Evolutionary conservation across 2,797 vertebrate genomes (phyloP).

Genomic region (Coilia nasus): DNA sequence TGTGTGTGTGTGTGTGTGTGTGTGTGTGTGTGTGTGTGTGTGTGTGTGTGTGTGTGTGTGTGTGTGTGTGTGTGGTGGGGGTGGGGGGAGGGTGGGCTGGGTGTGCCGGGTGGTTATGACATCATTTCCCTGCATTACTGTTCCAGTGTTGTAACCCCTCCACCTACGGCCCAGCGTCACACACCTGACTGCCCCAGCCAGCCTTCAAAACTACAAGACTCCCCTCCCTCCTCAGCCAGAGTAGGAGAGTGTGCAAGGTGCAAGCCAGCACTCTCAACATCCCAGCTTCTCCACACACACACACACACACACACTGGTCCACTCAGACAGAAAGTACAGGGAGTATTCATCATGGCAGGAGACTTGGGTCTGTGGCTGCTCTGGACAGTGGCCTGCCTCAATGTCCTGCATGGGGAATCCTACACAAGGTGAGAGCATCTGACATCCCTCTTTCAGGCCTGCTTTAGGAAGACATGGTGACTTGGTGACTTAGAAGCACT

Average conservation of each 20-base stretch:
- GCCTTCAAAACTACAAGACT: constrained; percentile 47
- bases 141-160: neutral
- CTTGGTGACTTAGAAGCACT: neutral
- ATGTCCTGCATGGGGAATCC: constrained; percentile 26
- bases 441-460: neutral
- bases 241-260: constrained; percentile 1
- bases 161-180: neutral
- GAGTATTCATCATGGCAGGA: constrained; percentile 57
- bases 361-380: constrained; percentile 48
- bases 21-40: neutral
- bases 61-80: neutral
- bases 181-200: neutral
- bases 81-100: neutral
- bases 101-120: neutral
- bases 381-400: constrained; percentile 53
- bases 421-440: constrained; percentile 24
- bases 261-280: neutral
- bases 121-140: neutral
- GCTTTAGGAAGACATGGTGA: no score
- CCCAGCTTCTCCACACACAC: no score
- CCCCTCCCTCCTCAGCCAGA: neutral
- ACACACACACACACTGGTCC: neutral
- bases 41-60: neutral
- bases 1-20: neutral
- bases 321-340: constrained; percentile 24